phyloP scores from a whole-genome alignment of 1,140 invertebrate species.

The Leptinotarsa undecemlineata region DNA sequence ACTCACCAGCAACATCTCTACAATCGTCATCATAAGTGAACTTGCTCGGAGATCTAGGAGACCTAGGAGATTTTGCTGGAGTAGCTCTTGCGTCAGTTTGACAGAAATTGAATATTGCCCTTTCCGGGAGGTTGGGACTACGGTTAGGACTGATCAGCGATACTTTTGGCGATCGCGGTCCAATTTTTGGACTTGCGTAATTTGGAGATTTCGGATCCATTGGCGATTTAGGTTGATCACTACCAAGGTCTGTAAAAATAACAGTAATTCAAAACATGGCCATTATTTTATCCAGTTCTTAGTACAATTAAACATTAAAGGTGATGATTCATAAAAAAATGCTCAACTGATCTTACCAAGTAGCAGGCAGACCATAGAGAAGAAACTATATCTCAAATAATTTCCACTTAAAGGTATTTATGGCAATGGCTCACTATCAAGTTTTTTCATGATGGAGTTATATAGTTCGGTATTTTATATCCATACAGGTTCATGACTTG shows the following conservation, averaged over 20 bases:
- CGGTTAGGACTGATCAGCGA: constrained; percentile 35
- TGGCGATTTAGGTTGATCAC: constrained; percentile 35
- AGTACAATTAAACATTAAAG: too few species aligned
- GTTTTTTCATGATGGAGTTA: too few species aligned
- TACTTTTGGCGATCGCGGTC: constrained; percentile 42
- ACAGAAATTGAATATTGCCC: constrained; percentile 41
- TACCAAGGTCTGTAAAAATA: constrained; percentile 19
- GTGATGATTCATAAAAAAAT: too few species aligned
- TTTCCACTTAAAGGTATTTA: too few species aligned
- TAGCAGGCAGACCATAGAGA: too few species aligned
- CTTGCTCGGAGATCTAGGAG: constrained; percentile 32
- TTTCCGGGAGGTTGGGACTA: constrained; percentile 39
- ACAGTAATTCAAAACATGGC: not conserved
- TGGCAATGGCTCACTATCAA: too few species aligned
- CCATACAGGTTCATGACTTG: too few species aligned
- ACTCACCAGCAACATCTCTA: constrained; percentile 23
- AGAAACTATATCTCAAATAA: too few species aligned
- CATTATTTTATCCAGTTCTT: too few species aligned
- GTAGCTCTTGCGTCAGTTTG: constrained; percentile 32
- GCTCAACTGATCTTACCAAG: too few species aligned
- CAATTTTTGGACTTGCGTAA: constrained; percentile 36
- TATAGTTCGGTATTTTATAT: too few species aligned
- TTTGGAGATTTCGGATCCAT: constrained; percentile 35
- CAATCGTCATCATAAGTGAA: constrained; percentile 40
- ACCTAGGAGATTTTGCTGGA: constrained; percentile 41